phyloP scores from a whole-genome alignment of 2,888 invertebrate species.

The Gastracanthus pulcherrimus region DNA sequence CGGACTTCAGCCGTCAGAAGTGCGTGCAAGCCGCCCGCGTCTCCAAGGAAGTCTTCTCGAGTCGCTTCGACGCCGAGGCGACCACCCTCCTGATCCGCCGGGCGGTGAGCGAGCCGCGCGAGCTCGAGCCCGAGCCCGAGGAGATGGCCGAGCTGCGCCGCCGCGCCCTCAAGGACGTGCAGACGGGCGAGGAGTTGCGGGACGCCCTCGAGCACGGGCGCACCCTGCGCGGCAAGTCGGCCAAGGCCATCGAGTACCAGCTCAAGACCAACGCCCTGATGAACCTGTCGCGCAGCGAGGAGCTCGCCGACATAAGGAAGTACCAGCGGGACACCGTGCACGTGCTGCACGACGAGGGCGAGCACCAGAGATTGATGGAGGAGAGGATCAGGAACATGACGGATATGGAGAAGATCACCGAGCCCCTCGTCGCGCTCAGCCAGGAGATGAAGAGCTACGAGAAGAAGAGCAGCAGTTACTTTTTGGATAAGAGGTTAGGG shows the following conservation, averaged over 20 bases:
- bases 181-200: constrained; percentile 66
- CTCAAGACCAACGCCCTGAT: constrained; percentile 76
- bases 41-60: constrained; percentile 81
- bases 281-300: constrained; percentile 79
- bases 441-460: constrained; percentile 83
- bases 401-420: constrained; percentile 80
- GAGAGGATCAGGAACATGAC: constrained; percentile 76
- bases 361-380: constrained; percentile 77
- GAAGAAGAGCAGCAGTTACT: constrained; percentile 80
- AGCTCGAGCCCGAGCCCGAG: constrained; percentile 44
- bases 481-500: constrained; percentile 87
- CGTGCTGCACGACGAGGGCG: constrained; percentile 69
- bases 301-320: constrained; percentile 75
- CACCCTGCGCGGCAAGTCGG: constrained; percentile 86
- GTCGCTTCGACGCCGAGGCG: constrained; percentile 60
- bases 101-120: constrained; percentile 52
- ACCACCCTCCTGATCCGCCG: constrained; percentile 57
- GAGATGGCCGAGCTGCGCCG: constrained; percentile 67
- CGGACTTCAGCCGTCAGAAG: constrained; percentile 82
- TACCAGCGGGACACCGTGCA: constrained; percentile 71
- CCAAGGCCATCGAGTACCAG: constrained; percentile 82
- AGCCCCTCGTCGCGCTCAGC: constrained; percentile 82
- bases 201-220: constrained; percentile 73
- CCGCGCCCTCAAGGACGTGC: constrained; percentile 68
- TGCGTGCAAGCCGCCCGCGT: constrained; percentile 83